Conservation (phyloP, 2,797 vertebrate genomes). For the Ambastaia sidthimunki region DNA sequence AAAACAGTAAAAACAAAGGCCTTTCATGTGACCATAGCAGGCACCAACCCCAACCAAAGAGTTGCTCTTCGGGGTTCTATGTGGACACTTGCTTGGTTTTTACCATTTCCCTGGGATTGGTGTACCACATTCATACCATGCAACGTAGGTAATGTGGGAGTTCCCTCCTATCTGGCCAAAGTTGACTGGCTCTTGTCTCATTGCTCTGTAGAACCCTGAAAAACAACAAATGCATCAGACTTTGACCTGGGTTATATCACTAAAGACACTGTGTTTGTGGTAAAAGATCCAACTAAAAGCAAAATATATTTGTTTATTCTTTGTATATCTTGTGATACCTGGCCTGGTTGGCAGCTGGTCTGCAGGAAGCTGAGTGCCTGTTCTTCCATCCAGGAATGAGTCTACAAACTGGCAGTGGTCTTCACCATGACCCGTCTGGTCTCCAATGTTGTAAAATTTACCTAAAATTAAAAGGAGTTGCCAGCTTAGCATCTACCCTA, state of each 20-base stretch:
- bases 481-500: not conserved
- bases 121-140: slow-evolving; percentile 96
- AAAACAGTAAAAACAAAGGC: slow-evolving; percentile 12
- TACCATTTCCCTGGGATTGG: slow-evolving; percentile 97
- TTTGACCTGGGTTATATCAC: not conserved
- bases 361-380: slow-evolving; percentile 82
- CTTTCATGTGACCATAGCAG: slow-evolving; percentile 45
- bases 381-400: slow-evolving; percentile 93
- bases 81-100: slow-evolving; percentile 27
- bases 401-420: slow-evolving; percentile 99
- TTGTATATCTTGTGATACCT: slow-evolving; percentile 67
- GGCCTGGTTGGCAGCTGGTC: slow-evolving; percentile 84
- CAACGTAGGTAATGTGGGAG: slow-evolving; percentile 89
- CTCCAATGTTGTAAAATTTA: slow-evolving; percentile 94
- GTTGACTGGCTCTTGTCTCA: slow-evolving; percentile 92
- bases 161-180: slow-evolving; percentile 91
- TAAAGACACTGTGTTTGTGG: too few species aligned
- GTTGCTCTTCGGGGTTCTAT: slow-evolving; percentile 34
- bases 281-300: not conserved
- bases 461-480: slow-evolving; percentile 73
- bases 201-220: slow-evolving; percentile 90
- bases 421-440: slow-evolving; percentile 92
- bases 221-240: slow-evolving; percentile 4
- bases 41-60: slow-evolving; percentile 47
- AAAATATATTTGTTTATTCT: not conserved